These are phyloP conservation scores for Sycophila texana DNA, from an alignment of 2,888 invertebrate species.

Conservation along the genomic window DNA sequence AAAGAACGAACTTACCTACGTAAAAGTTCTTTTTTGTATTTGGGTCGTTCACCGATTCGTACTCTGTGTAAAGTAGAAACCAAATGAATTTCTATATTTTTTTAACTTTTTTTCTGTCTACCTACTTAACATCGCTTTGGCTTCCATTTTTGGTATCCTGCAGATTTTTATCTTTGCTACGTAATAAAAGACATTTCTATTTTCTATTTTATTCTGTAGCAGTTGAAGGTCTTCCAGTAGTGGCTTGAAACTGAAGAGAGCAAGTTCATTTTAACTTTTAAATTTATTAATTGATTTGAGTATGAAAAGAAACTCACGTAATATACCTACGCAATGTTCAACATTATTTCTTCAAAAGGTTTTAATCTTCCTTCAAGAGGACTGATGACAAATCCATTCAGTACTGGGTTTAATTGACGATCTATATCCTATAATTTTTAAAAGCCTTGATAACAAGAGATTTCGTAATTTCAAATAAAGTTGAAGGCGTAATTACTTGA, in stretches of 20 bases:
- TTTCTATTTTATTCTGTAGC: neutral
- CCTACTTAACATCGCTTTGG: constrained; percentile 60
- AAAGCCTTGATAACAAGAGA: neutral
- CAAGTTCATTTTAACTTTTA: neutral
- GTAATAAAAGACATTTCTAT: constrained; percentile 56
- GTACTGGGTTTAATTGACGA: constrained; percentile 58
- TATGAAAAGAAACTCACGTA: neutral
- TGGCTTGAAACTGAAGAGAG: constrained; percentile 61
- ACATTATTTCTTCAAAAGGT: constrained; percentile 68
- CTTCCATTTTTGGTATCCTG: constrained; percentile 61
- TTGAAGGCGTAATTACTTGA: constrained; percentile 6
- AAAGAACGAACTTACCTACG: neutral
- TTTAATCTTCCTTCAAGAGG: constrained; percentile 68
- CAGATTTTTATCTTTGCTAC: constrained; percentile 63
- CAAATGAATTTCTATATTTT: neutral
- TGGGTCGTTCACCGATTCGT: neutral
- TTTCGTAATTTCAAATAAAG: constrained; percentile 63
- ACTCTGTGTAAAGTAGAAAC: neutral
- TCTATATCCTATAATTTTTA: constrained; percentile 59
- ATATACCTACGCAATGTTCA: constrained; percentile 64
- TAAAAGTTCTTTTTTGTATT: neutral
- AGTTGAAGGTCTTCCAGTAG: constrained; percentile 32
- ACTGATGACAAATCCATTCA: constrained; percentile 63
- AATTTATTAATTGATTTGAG: neutral
- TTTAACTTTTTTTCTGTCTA: neutral